These are phyloP conservation scores for Lampropteryx suffumata DNA, from an alignment of 2,888 invertebrate species.

Conservation along the genomic window DNA sequence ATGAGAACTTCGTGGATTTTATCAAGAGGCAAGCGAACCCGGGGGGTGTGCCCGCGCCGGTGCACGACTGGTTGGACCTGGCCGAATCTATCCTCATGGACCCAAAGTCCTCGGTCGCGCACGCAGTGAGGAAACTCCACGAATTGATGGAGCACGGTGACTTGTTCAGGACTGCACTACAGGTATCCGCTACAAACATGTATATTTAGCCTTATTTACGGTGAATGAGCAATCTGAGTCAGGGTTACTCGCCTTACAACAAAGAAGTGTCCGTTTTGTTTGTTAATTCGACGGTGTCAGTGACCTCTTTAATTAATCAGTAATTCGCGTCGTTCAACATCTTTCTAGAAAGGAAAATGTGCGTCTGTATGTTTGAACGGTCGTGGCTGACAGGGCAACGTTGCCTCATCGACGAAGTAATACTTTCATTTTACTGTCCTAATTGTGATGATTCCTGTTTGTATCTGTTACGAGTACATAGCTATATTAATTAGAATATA, in stretches of 20 bases:
- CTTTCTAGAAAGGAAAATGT: conserved; percentile 4
- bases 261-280: conserved; percentile 33
- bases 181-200: conserved; percentile 77
- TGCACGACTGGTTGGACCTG: conserved; percentile 82
- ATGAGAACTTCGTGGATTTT: conserved; percentile 86
- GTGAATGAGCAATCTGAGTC: conserved; percentile 24
- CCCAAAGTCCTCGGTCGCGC: conserved; percentile 80
- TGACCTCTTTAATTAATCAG: conserved; percentile 34
- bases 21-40: conserved; percentile 70
- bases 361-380: background rate
- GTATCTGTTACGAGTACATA: background rate
- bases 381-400: conserved; percentile 11
- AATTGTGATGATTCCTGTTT: conserved; percentile 13
- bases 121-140: conserved; percentile 82
- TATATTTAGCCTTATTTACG: conserved; percentile 16
- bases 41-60: conserved; percentile 64
- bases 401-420: conserved; percentile 6
- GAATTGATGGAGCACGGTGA: conserved; percentile 84
- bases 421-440: conserved; percentile 17
- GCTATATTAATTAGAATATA: background rate
- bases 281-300: conserved; percentile 35
- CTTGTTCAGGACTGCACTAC: conserved; percentile 82
- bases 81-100: conserved; percentile 86
- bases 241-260: conserved; percentile 20
- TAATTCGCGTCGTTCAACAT: conserved; percentile 23